These are phyloP conservation scores for Choristoneura rosaceana DNA, from an alignment of 2,888 invertebrate species.

Conservation along the genomic window DNA sequence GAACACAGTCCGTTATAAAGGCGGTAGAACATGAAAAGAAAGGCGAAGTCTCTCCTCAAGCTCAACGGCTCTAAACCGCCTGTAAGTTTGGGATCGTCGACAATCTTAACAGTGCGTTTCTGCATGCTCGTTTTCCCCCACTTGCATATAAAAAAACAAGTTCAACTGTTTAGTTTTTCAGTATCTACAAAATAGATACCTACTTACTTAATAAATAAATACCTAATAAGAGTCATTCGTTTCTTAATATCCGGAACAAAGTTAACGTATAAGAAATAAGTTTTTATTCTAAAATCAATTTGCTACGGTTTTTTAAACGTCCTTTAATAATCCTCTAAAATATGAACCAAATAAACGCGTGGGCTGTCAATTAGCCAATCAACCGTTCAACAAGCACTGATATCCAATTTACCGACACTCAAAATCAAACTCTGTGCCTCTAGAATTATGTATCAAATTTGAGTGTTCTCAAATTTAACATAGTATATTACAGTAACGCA, in stretches of 20 bases:
- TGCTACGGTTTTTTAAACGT: conserved; percentile 10
- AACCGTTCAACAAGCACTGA: background rate
- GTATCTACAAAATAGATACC: too few species aligned
- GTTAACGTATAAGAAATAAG: background rate
- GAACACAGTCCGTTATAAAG: too few species aligned
- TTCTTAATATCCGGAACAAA: background rate
- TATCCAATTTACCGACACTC: background rate
- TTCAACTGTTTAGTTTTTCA: too few species aligned
- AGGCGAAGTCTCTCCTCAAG: too few species aligned
- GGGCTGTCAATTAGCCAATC: conserved; percentile 14
- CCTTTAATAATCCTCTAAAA: conserved; percentile 18
- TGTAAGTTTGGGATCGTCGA: too few species aligned
- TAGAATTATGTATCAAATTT: background rate
- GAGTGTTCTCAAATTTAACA: background rate
- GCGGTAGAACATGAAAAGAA: too few species aligned
- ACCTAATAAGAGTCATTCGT: background rate
- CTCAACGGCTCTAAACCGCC: too few species aligned
- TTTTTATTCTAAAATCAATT: conserved; percentile 10
- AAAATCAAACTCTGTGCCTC: background rate
- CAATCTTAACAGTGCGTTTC: too few species aligned
- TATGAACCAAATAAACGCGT: conserved; percentile 32
- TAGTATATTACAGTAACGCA: too few species aligned
- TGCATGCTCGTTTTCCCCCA: too few species aligned
- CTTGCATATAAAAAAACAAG: too few species aligned
- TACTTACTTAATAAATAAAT: too few species aligned